These are phyloP conservation scores for Prolemur simus DNA, from an alignment of 2,113 vertebrate genomes.

Conservation along the genomic window DNA sequence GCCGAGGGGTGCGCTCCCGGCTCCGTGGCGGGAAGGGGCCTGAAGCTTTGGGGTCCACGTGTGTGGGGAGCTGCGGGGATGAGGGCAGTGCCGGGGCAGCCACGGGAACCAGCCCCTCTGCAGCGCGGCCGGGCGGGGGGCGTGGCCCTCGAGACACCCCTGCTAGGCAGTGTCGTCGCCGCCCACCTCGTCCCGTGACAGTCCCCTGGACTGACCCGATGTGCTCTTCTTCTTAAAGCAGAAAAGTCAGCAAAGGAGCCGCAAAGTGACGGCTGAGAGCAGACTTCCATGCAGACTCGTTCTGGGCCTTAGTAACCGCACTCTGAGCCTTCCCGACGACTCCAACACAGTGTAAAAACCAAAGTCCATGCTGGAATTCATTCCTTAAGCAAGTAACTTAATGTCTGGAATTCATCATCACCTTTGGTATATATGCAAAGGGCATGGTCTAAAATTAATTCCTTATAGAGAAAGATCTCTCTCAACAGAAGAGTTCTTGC, in stretches of 20 bases:
- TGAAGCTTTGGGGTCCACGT: accelerated
- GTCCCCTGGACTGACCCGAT: accelerated
- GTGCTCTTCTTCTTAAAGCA: not conserved
- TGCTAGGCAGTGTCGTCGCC: accelerated
- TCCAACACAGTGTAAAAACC: not conserved
- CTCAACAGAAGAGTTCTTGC: not conserved
- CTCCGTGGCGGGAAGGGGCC: accelerated
- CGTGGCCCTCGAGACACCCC: not conserved
- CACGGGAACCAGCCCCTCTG: too few species aligned
- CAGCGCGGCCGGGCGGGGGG: not conserved
- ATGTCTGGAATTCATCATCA: not conserved
- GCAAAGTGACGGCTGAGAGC: not conserved
- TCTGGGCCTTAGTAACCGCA: not conserved
- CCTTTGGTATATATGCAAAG: not conserved
- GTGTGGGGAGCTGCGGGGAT: not conserved
- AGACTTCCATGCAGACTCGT: not conserved
- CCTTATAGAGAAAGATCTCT: not conserved
- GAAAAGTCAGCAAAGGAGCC: not conserved
- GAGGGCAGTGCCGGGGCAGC: not conserved
- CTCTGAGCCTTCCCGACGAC: not conserved
- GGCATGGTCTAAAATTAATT: slow-evolving; percentile 10
- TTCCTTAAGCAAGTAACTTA: not conserved
- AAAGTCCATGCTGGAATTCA: not conserved
- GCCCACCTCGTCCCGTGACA: accelerated
- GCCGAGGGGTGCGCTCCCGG: not conserved